These are phyloP conservation scores for Coreoperca whiteheadi DNA, from an alignment of 2,113 vertebrate species.

Conservation along the genomic window DNA sequence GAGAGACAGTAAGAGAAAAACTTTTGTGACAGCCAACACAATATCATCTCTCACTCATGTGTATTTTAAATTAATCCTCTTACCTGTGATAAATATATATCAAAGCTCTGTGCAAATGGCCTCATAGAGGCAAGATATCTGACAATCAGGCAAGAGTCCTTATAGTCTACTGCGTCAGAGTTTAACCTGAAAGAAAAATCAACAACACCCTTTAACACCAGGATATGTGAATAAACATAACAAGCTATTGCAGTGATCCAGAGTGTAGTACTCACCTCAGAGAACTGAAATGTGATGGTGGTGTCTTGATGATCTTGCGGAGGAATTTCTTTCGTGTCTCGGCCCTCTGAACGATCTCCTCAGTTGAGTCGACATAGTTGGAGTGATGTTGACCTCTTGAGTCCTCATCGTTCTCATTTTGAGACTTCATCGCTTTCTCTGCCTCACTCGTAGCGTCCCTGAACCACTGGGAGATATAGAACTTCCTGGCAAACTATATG, in stretches of 20 bases:
- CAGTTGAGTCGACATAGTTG: conserved; percentile 89
- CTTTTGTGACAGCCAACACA: neutral
- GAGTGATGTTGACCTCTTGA: conserved; percentile 87
- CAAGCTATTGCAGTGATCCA: neutral
- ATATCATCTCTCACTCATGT: neutral
- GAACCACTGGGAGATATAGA: conserved; percentile 98
- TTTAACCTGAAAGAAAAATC: conserved; percentile 85
- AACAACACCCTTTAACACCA: neutral
- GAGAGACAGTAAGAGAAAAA: neutral
- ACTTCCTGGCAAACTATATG: conserved; percentile 94
- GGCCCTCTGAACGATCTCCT: conserved; percentile 92
- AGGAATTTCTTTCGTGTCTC: conserved; percentile 95
- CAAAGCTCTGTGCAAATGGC: conserved; percentile 99
- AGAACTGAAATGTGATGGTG: conserved; percentile 88
- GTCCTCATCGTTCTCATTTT: conserved; percentile 91
- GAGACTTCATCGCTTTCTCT: conserved; percentile 96
- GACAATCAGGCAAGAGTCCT: conserved; percentile 96
- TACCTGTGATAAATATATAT: conserved; percentile 99
- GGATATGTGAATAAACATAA: neutral
- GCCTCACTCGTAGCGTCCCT: conserved; percentile 94
- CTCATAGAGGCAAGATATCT: conserved; percentile 99
- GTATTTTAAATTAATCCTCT: conserved; percentile 37
- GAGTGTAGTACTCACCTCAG: conserved; percentile 84
- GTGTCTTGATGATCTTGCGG: conserved; percentile 90
- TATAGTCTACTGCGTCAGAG: conserved; percentile 92